Evolutionary conservation across 2,888 invertebrate species (phyloP), one percentile per base, ranked within the genome.

Genomic region (Drosophila nr. fundita): DNA sequence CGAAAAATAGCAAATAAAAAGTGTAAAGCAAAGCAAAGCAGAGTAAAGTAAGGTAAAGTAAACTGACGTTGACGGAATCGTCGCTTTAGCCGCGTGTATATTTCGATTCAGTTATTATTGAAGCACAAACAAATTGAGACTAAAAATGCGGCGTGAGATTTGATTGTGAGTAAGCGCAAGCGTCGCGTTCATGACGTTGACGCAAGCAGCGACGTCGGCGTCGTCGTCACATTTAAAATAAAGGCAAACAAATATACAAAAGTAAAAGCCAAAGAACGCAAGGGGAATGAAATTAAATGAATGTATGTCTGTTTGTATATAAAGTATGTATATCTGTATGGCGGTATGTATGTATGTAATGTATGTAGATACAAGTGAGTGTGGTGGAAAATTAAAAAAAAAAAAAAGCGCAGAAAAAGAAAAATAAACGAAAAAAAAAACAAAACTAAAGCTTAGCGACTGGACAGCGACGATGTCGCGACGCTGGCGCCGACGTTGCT

Each of bases 61-160:
- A 70, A 87, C 84, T 88, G 89, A 88, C 87, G 85, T 80, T 85
- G 85, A 80, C 84, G 87, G 83, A 77, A 79, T 73, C 73, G 78
- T 86, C 83, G 87, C 81, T 88, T 86, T 73, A 76, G 80, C 83
- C 89, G 90, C 86, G 90, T 90, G 83, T 79, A 73, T 90, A 78
- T 81, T 83, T 83, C 81, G 86, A 82, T 85, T 88, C 88, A 90
- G 89, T 91, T 91, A 90, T 91, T 89, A 90, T 91, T 91, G 90
- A 83, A 90, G 85, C 90, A 83, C 88, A 87, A 84, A 87, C 90
- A 88, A 90, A 90, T 90, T 90, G 91, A 91, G 91, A 91, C 92
- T 91, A 91, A 91, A 91, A 89, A 91, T 83, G 82, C 86, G 90
- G 79, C 83, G 90, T 91, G 90, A 90, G 90, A 85, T 91, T 90